Evolutionary conservation across 2,888 invertebrate species (phyloP).

Genomic region (Ypsolopha scabrella): DNA sequence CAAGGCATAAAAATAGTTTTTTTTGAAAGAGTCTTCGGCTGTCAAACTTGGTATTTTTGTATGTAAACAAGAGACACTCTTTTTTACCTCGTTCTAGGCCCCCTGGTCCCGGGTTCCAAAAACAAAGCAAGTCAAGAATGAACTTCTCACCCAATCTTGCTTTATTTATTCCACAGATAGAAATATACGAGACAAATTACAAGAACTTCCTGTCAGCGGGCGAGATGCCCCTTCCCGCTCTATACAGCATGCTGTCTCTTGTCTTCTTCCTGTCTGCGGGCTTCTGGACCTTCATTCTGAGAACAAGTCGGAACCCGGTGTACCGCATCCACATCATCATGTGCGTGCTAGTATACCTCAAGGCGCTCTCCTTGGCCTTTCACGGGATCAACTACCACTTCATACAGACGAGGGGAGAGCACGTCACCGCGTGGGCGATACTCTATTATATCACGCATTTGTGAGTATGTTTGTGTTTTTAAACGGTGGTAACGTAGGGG

Average conservation of each 20-base stretch:
- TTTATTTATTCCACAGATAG: constrained; percentile 68
- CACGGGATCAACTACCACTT: constrained; percentile 96
- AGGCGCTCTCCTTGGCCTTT: constrained; percentile 92
- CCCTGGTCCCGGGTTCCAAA: too few species aligned
- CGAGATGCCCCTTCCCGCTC: constrained; percentile 93
- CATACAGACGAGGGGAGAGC: constrained; percentile 92
- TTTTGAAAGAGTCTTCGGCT: too few species aligned
- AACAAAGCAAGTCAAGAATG: neutral
- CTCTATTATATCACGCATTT: constrained; percentile 98
- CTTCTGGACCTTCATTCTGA: constrained; percentile 92
- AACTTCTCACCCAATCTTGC: constrained; percentile 1
- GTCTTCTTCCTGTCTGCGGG: constrained; percentile 90
- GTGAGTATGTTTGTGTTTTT: constrained; percentile 71
- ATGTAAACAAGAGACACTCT: too few species aligned
- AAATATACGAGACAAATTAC: constrained; percentile 88
- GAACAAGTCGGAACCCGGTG: constrained; percentile 85
- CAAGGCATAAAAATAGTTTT: too few species aligned
- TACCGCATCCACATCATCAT: constrained; percentile 97
- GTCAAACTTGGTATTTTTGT: too few species aligned
- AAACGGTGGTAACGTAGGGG: too few species aligned
- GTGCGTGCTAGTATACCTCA: constrained; percentile 92
- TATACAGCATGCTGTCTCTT: constrained; percentile 93
- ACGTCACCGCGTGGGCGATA: constrained; percentile 98
- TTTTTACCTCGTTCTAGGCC: too few species aligned
- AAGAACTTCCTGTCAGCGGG: constrained; percentile 94